phyloP scores from a whole-genome alignment of 2,113 vertebrate species.

The Struthio camelus region DNA sequence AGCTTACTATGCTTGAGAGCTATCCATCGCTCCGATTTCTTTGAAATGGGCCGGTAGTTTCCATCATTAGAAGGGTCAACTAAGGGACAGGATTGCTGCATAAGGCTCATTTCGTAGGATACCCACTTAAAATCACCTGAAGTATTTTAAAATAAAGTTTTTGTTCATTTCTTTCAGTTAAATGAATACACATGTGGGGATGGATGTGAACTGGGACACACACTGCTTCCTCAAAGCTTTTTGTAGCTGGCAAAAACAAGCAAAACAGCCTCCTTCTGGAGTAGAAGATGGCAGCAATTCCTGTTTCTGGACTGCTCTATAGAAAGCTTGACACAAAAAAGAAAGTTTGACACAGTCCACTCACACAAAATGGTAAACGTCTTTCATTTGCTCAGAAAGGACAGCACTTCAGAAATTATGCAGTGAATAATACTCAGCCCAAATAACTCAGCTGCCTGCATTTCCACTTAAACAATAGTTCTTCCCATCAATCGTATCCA shows the following conservation, averaged over 20 bases:
- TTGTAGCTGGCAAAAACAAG: neutral
- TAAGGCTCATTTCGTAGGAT: neutral
- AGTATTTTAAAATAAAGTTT: neutral
- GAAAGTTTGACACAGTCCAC: neutral
- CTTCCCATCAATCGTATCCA: neutral
- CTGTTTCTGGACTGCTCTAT: neutral
- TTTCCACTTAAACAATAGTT: neutral
- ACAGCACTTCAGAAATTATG: neutral
- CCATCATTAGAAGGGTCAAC: neutral
- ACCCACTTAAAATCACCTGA: neutral
- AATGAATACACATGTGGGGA: neutral
- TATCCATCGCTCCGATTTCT: neutral
- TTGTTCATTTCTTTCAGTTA: neutral
- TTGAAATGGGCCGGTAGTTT: neutral
- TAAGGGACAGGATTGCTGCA: neutral
- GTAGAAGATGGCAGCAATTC: neutral
- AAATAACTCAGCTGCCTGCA: neutral
- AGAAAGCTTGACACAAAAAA: neutral
- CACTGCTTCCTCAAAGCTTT: neutral
- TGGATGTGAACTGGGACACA: neutral
- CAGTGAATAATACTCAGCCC: neutral
- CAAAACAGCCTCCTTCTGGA: neutral
- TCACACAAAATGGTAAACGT: neutral
- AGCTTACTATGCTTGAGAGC: neutral
- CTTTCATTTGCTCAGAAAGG: neutral